Evolutionary conservation across 2,797 vertebrate genomes (phyloP).

Genomic region (Clamator glandarius): DNA sequence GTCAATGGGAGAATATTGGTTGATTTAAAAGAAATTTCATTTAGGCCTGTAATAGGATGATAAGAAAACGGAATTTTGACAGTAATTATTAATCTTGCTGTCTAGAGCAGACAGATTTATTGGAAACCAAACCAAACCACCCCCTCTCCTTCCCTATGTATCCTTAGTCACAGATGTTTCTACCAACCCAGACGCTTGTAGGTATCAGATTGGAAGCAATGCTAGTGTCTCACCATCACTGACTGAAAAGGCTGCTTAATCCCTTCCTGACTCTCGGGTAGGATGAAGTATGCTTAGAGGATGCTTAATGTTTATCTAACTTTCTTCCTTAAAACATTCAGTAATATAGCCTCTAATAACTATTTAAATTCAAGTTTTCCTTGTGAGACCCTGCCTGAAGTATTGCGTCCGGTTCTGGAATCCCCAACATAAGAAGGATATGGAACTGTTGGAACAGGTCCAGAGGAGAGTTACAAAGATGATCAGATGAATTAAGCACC

Average conservation of each 20-base stretch:
- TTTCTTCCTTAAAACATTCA: neutral
- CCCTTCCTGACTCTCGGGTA: neutral
- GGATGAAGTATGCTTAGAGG: neutral
- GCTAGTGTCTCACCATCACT: neutral
- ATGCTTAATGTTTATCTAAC: neutral
- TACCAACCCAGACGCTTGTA: neutral
- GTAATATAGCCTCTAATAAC: neutral
- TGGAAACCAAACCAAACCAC: neutral
- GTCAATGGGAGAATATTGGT: neutral
- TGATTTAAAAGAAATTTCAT: neutral
- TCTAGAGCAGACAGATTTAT: neutral
- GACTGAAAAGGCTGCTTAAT: neutral
- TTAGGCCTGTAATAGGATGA: neutral
- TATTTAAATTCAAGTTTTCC: neutral
- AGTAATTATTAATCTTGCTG: neutral
- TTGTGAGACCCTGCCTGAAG: neutral
- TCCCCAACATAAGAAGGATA: too few relatives aligned
- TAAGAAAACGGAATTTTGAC: neutral
- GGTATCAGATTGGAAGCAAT: neutral
- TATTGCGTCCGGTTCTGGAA: too few relatives aligned
- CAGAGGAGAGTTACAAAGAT: too few relatives aligned
- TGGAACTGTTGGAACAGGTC: too few relatives aligned
- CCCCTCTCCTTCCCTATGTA: too few relatives aligned
- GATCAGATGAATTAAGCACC: too few relatives aligned
- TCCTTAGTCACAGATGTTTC: neutral